Evolutionary conservation across 92 coral and sea anemone species (phyloP).

Genomic region (Palythoa grandis): DNA sequence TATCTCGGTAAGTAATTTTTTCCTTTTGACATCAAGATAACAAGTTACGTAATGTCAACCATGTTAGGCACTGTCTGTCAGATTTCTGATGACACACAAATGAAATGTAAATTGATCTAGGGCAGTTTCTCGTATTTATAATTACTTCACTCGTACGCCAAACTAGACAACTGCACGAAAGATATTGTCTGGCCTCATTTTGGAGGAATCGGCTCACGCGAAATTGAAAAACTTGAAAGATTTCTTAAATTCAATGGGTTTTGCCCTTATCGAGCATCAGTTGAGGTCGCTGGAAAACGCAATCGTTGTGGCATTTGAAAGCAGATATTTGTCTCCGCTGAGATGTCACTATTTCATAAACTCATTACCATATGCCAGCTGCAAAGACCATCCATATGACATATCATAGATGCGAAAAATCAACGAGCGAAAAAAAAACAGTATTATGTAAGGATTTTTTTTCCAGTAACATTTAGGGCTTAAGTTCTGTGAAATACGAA

Average conservation of each 20-base stretch:
- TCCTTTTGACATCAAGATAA: neutral
- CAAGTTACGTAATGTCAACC: neutral
- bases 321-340: constrained; percentile 35
- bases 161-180: neutral
- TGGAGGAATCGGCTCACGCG: neutral
- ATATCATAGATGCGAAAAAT: neutral
- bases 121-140: neutral
- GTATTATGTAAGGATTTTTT: neutral
- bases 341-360: constrained; percentile 6
- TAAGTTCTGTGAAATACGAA: neutral
- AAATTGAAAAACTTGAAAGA: neutral
- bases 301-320: constrained; percentile 25
- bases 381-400: neutral
- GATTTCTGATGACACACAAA: constrained; percentile 10
- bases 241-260: neutral
- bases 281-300: constrained; percentile 1
- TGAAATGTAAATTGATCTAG: constrained; percentile 40
- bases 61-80: constrained; percentile 38
- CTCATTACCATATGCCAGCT: constrained; percentile 42
- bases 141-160: neutral
- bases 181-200: constrained; percentile 16
- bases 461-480: neutral
- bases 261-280: neutral
- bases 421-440: neutral
- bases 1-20: neutral